Base-by-base conservation (phyloP, 2,888 invertebrate species). In the Choreutis nemorana region DNA sequence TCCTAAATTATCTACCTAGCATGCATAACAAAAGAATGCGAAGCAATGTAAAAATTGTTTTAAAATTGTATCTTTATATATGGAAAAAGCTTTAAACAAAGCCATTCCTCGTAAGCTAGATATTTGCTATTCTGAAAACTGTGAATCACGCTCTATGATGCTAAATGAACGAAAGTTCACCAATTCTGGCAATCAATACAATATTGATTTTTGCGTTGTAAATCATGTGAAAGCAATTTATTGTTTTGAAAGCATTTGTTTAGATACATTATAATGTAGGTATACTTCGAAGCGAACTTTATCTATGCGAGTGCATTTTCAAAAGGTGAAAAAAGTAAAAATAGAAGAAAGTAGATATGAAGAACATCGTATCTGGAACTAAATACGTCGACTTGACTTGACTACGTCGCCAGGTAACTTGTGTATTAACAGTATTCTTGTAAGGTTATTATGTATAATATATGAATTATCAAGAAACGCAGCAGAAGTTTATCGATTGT, bases 401-500 rank as follows among this genome's bases (percentile, higher is more conserved):
- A 71, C 66, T 56, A 62, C 56, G 48, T 57, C 55, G 55, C 70
- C 73, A 65, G n/a, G n/a, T n/a, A n/a, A n/a, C n/a, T 66, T 52
- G 75, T 77, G 77, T 77, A 77, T 75, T 72, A 73, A 77, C 77
- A 77, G n/a, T n/a, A n/a, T 66, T 56, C 60, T 61, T 66, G 62
- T 68, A 68, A 68, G 67, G 62, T 55, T 42, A 63, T 57, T 57
- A 61, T 63, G 73, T 75, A 78, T 66, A n/a, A n/a, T n/a, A n/a
- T 63, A 71, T 70, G 68, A 66, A 64, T 73, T 62, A 63, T 62
- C 68, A 75, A 73, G 71, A 77, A 77, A 75, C 75, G 72, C 75
- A 78, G 77, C 77, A 61, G 65, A 73, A 73, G 62, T 72, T 72
- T 65, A 72, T 75, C 68, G 72, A 72, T 72, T 75, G 75, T 73